phyloP scores from a whole-genome alignment of 2,888 invertebrate species.

The Drosophila pegasa region DNA sequence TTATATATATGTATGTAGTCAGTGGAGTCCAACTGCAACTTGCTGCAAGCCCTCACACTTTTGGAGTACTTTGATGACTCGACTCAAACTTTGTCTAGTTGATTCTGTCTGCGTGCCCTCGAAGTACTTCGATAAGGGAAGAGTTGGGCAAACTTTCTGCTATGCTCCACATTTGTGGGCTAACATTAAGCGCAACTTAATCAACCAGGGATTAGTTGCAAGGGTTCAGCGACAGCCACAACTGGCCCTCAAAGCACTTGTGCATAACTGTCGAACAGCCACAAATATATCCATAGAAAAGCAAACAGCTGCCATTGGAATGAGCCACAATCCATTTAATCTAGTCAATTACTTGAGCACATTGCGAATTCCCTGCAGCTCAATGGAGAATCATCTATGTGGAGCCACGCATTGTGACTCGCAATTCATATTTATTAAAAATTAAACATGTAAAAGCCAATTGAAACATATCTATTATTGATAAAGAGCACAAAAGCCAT shows the following conservation, averaged over 20 bases:
- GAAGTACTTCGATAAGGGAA: conserved; percentile 13
- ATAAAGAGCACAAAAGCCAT: conserved; percentile 40
- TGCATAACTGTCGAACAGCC: conserved; percentile 14
- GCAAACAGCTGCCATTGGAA: not conserved
- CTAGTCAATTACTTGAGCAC: conserved; percentile 41
- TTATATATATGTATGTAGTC: not conserved
- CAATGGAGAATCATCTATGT: not conserved
- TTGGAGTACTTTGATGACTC: conserved; percentile 8
- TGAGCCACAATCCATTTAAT: conserved; percentile 27
- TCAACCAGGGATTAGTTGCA: conserved; percentile 41
- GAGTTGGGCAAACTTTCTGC: conserved; percentile 10
- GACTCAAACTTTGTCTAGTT: conserved; percentile 24
- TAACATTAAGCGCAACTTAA: conserved; percentile 21
- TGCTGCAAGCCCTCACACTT: conserved; percentile 9
- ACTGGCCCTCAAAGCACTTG: conserved; percentile 11
- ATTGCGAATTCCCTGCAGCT: not conserved
- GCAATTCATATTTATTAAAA: conserved; percentile 24
- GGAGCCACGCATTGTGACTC: not conserved
- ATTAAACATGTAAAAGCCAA: conserved; percentile 41
- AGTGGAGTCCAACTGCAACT: not conserved
- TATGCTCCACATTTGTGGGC: conserved; percentile 16
- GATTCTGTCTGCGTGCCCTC: conserved; percentile 7
- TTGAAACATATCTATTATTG: conserved; percentile 50
- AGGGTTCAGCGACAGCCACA: conserved; percentile 9
- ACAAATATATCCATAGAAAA: not conserved